Evolutionary conservation across 1,140 invertebrate genomes (phyloP), one percentile per base, ranked within the genome.

Genomic region (Trachymyrmex septentrionalis): DNA sequence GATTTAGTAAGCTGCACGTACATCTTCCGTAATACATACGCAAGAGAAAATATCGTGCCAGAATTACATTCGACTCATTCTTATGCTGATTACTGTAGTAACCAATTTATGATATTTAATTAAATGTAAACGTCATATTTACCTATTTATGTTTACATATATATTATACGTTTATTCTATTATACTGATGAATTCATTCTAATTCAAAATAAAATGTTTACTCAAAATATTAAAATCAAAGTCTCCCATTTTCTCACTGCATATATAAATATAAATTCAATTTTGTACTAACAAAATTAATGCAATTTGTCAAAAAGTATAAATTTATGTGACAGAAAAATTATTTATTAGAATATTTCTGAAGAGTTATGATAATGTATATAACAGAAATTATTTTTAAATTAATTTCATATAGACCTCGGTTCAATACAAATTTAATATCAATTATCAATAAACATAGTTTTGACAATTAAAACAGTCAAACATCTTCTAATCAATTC

Each of bases 41-140:
- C 27, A n/a, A 6, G n/a, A 67, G 76, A 80, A 67, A 80, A 80
- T 66, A 78, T 64, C 61, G 19, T 34, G 76, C 44, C 76, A 80
- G 14, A 80, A 67, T 80, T 67, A 67, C 27, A 67, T n/a, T 67
- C 19, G 27, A 19, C n/a, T n/a, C n/a, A 67, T 53, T 78, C 76
- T 78, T 80, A 34, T 16, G 5, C n/a, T 7, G 3, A 21, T 57
- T 57, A 21, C 0, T 44, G 10, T n/a, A n/a, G 53, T 55, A 50
- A 67, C 14, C 34, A 2, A 21, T 5, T 30, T 80, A 14, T 1
- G 14, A 67, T 19, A 21, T 34, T 66, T 50, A 80, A 80, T 67
- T 48, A 34, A 66, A 48, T 14, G 6, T 21, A 27, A 0, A 50
- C 30, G 21, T 61, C 4, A 53, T 2, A 12, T 48, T 44, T 44